Evolutionary conservation across 1,140 invertebrate genomes (phyloP).

Genomic region (Drosophila takahashii): DNA sequence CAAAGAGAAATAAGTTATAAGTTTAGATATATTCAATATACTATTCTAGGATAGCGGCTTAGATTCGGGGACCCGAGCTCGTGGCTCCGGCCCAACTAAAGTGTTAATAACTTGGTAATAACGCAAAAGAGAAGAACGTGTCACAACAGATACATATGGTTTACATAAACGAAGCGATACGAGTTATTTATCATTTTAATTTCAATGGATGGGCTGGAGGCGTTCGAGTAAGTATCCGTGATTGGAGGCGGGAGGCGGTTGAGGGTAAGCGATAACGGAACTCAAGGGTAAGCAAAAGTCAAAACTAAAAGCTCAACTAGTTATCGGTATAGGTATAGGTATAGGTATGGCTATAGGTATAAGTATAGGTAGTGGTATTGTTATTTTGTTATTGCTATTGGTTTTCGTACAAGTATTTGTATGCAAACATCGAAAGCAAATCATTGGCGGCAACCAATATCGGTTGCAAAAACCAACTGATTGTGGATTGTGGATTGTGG

Average conservation of each 20-base stretch:
- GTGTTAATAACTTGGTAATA: conserved; percentile 41
- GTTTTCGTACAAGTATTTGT: conserved; percentile 48
- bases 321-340: conserved; percentile 3
- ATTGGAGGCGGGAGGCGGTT: conserved; percentile 11
- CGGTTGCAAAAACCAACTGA: conserved; percentile 18
- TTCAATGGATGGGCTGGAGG: conserved; percentile 23
- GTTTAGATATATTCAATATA: conserved; percentile 54
- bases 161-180: conserved; percentile 40
- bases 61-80: conserved; percentile 9
- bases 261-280: conserved; percentile 40
- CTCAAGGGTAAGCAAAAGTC: conserved; percentile 56
- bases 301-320: conserved; percentile 48
- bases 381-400: conserved; percentile 32
- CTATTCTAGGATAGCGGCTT: conserved; percentile 42
- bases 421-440: conserved; percentile 76
- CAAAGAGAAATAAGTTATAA: conserved; percentile 69
- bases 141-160: conserved; percentile 53
- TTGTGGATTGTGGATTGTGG: background rate
- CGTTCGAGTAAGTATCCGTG: conserved; percentile 42
- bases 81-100: conserved; percentile 33
- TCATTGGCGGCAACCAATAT: conserved; percentile 41
- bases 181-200: conserved; percentile 5
- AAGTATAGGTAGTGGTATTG: conserved; percentile 17
- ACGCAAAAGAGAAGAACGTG: conserved; percentile 50
- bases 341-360: background rate